phyloP scores from a whole-genome alignment of 2,797 vertebrate species.

The Peromyscus eremicus region DNA sequence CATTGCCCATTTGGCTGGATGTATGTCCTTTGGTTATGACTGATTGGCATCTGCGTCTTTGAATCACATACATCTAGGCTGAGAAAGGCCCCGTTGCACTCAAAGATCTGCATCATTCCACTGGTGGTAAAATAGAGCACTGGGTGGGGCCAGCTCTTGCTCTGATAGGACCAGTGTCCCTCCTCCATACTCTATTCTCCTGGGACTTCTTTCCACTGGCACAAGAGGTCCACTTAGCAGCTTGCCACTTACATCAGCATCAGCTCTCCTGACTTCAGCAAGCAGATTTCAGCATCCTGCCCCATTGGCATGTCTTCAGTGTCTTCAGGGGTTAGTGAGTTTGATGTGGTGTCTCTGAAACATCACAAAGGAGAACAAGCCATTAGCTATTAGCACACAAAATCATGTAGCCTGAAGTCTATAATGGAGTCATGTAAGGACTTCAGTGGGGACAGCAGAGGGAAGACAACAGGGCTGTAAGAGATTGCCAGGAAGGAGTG shows the following conservation, averaged over 20 bases:
- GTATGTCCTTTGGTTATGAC: not conserved
- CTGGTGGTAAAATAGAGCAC: not conserved
- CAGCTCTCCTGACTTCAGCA: conserved; percentile 95
- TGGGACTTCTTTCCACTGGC: not conserved
- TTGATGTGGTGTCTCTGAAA: conserved; percentile 86
- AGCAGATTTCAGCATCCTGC: conserved; percentile 95
- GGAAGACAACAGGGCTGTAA: not conserved
- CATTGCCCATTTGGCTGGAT: not conserved
- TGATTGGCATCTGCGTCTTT: not conserved
- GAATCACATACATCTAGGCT: not conserved
- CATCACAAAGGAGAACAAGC: conserved; percentile 47
- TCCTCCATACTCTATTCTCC: not conserved
- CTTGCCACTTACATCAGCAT: conserved; percentile 94
- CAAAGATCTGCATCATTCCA: not conserved
- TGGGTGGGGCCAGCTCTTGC: not conserved
- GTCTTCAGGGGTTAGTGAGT: conserved; percentile 90
- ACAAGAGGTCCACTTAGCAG: not conserved
- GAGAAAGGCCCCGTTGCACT: not conserved
- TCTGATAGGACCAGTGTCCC: not conserved
- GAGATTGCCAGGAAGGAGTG: not conserved
- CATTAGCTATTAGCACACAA: not conserved
- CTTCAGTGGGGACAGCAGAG: not conserved
- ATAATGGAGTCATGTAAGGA: fast-evolving
- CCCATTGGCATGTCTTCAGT: conserved; percentile 89
- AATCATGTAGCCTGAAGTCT: not conserved